Percentiles rank a stretch among this genome's conserved stretches.
phyloP scores from a whole-genome alignment of 2,888 invertebrate genomes.

The Drosophila subquinaria region DNA sequence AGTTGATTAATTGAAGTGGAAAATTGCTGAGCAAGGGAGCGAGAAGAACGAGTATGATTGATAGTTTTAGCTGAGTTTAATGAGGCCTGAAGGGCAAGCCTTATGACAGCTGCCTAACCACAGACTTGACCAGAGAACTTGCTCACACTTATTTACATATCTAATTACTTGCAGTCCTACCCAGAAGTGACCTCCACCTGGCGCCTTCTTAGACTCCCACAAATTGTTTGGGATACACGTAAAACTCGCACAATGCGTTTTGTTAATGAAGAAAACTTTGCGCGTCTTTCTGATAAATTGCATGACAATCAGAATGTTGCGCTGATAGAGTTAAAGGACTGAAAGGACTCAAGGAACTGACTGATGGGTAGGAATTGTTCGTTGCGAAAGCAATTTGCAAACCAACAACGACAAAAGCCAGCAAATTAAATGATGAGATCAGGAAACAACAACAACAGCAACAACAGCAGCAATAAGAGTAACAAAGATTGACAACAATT shows the following conservation, averaged over 20 bases:
- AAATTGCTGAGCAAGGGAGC: conserved; percentile 53
- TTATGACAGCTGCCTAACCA: conserved; percentile 6
- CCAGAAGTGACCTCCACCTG: conserved; percentile 14
- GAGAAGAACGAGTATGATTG: conserved; percentile 53
- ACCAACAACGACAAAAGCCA: conserved; percentile 46
- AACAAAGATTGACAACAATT: conserved; percentile 17
- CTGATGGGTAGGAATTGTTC: conserved; percentile 11
- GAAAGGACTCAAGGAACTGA: conserved; percentile 4
- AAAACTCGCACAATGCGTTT: conserved; percentile 20
- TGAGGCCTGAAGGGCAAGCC: conserved; percentile 45
- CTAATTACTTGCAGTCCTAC: conserved; percentile 39
- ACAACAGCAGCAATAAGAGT: neutral
- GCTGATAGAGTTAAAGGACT: conserved; percentile 7
- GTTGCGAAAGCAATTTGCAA: conserved; percentile 55
- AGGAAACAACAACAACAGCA: conserved; percentile 1
- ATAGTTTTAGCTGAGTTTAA: conserved; percentile 65
- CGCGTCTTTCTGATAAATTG: conserved; percentile 56
- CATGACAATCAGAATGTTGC: conserved; percentile 21
- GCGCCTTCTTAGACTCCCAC: conserved; percentile 1
- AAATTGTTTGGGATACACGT: conserved; percentile 12
- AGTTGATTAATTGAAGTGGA: conserved; percentile 70
- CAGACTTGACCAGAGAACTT: conserved; percentile 1
- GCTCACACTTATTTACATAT: conserved; percentile 53
- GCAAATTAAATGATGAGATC: conserved; percentile 50
- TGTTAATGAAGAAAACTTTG: conserved; percentile 31